phyloP scores from a whole-genome alignment of 2,888 invertebrate genomes.

The Phytoseiulus persimilis region DNA sequence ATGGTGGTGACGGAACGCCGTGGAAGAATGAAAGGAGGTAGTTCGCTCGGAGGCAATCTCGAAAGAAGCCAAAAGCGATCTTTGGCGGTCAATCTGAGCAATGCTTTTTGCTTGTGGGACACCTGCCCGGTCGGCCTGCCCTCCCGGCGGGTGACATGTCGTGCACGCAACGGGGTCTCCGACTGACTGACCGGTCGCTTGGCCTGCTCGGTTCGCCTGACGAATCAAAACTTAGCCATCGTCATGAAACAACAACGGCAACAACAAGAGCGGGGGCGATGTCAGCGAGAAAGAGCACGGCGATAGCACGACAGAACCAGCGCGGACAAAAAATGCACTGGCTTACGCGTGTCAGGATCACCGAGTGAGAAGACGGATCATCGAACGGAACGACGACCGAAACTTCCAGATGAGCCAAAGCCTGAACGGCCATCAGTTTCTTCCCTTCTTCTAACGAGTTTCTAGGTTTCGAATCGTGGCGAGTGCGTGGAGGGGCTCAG shows the following conservation, averaged over 20 bases:
- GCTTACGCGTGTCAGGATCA: neutral
- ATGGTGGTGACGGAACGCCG: neutral
- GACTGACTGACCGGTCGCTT: neutral
- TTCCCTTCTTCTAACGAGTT: too few species aligned
- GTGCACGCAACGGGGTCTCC: neutral
- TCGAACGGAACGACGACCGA: neutral
- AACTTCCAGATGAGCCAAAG: too few species aligned
- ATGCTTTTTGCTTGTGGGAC: neutral
- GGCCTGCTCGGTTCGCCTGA: neutral
- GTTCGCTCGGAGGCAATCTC: neutral
- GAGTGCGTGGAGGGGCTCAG: too few species aligned
- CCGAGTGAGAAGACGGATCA: neutral
- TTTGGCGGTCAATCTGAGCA: neutral
- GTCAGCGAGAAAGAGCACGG: neutral
- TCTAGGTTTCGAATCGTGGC: too few species aligned
- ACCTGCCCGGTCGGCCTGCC: neutral
- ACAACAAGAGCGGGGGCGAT: neutral
- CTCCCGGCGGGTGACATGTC: conserved; percentile 5
- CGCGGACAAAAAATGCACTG: neutral
- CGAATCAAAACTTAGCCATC: conserved; percentile 5
- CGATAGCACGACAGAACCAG: neutral
- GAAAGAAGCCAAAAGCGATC: neutral
- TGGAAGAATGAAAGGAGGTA: neutral
- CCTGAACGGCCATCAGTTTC: too few species aligned
- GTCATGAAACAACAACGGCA: neutral